A percentile compares a stretch with the other conserved stretches of the same genome.
phyloP scores from a whole-genome alignment of 2,113 vertebrate genomes.

The Sceloporus tristichus region DNA sequence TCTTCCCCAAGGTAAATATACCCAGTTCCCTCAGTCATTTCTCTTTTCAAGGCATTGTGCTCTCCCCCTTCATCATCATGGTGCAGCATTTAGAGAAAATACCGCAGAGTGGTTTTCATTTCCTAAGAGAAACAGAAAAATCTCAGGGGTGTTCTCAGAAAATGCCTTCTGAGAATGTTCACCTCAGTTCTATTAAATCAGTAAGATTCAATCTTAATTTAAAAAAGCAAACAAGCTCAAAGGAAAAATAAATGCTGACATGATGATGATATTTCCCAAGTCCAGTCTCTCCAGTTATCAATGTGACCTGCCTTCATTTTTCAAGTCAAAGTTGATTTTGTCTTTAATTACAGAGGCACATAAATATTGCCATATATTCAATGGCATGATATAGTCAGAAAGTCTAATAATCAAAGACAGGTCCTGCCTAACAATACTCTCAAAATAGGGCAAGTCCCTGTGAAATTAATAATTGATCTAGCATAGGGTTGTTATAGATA shows the following conservation, averaged over 20 bases:
- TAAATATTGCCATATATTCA: not conserved
- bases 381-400: not conserved
- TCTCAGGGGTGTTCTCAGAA: not conserved
- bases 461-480: not conserved
- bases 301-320: not conserved
- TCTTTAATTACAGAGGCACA: constrained; percentile 1
- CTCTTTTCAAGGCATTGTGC: too few species aligned
- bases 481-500: not conserved
- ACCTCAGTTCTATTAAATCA: not conserved
- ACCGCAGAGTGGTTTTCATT: not conserved
- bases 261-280: not conserved
- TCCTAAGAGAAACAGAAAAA: not conserved
- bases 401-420: accelerated
- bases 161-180: not conserved
- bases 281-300: not conserved
- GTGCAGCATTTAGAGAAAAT: not conserved
- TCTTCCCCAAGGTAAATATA: too few species aligned
- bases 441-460: not conserved
- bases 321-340: not conserved
- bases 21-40: too few species aligned
- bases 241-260: not conserved
- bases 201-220: not conserved
- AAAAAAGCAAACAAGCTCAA: not conserved
- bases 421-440: not conserved
- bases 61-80: not conserved